Percentiles rank a stretch among this genome's conserved stretches.
phyloP scores from a whole-genome alignment of 1,140 invertebrate species.

The Lepidostoma basale region DNA sequence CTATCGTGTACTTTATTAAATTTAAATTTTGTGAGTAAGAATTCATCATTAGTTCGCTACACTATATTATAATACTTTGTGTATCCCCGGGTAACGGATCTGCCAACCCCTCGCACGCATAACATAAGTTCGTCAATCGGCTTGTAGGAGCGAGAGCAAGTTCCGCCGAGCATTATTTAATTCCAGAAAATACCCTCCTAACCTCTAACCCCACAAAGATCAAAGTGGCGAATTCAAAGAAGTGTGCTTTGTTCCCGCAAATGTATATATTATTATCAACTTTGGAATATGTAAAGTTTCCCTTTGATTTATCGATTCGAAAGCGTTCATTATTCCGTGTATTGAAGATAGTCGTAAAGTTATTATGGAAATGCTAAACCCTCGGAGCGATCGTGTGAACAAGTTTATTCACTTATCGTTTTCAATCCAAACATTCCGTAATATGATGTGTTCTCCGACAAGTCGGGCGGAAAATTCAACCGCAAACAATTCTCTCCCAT shows the following conservation, averaged over 20 bases:
- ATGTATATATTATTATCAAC: background rate
- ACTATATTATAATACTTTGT: too few relatives aligned
- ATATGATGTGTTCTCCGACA: conserved; percentile 8
- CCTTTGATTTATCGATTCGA: conserved; percentile 19
- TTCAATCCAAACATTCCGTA: conserved; percentile 24
- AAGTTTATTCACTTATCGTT: conserved; percentile 29
- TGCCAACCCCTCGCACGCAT: too few relatives aligned
- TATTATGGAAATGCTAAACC: background rate
- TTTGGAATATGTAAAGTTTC: conserved; percentile 5
- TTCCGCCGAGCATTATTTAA: too few relatives aligned
- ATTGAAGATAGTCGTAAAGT: background rate
- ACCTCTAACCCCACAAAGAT: background rate
- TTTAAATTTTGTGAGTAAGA: too few relatives aligned
- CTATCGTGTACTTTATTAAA: too few relatives aligned
- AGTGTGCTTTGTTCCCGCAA: background rate
- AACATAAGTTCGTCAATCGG: too few relatives aligned
- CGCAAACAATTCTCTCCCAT: conserved; percentile 2
- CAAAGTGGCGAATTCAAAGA: background rate
- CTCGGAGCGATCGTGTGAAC: conserved; percentile 24
- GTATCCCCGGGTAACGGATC: too few relatives aligned
- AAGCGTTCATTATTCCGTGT: conserved; percentile 16
- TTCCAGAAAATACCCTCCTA: too few relatives aligned
- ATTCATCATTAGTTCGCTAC: too few relatives aligned
- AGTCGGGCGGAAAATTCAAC: conserved; percentile 15
- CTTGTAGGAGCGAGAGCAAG: too few relatives aligned